Evolutionary conservation across 2,888 invertebrate species (phyloP), one percentile per base, ranked within the genome.

Genomic region (Alentia gelatinosa): DNA sequence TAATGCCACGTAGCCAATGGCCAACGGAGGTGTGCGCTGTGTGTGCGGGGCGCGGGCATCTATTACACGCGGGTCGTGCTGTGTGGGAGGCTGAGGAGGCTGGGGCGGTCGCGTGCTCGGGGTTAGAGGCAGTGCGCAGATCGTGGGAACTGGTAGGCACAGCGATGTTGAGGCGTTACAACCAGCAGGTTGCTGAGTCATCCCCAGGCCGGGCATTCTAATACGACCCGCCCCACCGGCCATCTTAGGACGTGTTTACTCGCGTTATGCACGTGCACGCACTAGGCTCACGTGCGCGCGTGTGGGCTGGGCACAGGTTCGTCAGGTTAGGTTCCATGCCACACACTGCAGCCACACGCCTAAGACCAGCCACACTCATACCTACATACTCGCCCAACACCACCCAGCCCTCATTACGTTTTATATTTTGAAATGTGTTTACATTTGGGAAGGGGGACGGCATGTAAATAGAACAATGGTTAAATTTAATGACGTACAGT

Each of bases 1-100:
- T 86, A 86, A 86, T 86, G 86, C 7, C 86, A 47, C 30, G 86
- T 47, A 42, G 42, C 86, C 86, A 86, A 86, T 86, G 50, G 86
- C n/a, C 42, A 86, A 15, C 39, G 37, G 7, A 47, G 9, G 63
- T 63, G 63, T 26, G 63, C n/a, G 63, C 19, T n/a, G 79, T 79
- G 79, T 33, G 79, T 37, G 79, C 19, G 9, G 23, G 12, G 79
- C n/a, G 35, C 37, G 79, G 12, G 79, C 37, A 35, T 9, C 33
- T 37, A 33, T 79, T n/a, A n/a, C 15, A 15, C 4, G 79, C 33
- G 19, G 7, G 79, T 68, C 12, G n/a, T 7, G 7, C 12, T 68
- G 68, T 42, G 47, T 42, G 47, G 56, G 19, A 56, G 19, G 56
- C 56, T 19, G 56, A 3, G 19, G 56, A 56, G 5, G n/a, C 9